A percentile compares a stretch with the other conserved stretches of the same genome.
These are phyloP conservation scores for Steinernema carpocapsae DNA, from an alignment of 2,888 invertebrate genomes.

Conservation along the genomic window DNA sequence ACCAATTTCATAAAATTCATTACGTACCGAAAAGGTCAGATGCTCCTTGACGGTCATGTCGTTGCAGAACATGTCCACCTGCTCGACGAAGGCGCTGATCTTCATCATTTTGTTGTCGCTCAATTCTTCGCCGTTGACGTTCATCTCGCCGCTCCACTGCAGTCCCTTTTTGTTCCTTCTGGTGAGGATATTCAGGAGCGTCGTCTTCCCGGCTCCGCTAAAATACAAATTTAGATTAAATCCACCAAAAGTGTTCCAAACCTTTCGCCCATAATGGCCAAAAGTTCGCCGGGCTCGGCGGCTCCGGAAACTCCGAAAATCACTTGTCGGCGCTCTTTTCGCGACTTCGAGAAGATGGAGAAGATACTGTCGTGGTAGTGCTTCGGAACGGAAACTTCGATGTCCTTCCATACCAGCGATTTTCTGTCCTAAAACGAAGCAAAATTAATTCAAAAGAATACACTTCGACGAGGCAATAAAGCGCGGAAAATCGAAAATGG, in stretches of 20 bases:
- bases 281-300: constrained; percentile 55
- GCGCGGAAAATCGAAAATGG: background rate
- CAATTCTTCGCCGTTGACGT: constrained; percentile 54
- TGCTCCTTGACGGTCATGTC: constrained; percentile 86
- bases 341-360: constrained; percentile 3
- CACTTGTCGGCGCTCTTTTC: constrained; percentile 1
- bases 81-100: constrained; percentile 86
- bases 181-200: constrained; percentile 83
- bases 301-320: constrained; percentile 50
- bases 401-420: constrained; percentile 45
- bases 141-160: constrained; percentile 54
- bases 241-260: constrained; percentile 28
- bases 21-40: constrained; percentile 79
- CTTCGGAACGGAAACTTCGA: constrained; percentile 50
- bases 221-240: background rate
- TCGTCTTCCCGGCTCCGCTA: constrained; percentile 89
- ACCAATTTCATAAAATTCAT: background rate
- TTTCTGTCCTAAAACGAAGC: constrained; percentile 24
- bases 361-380: constrained; percentile 11
- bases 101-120: constrained; percentile 71
- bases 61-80: constrained; percentile 86
- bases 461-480: background rate
- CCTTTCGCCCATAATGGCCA: constrained; percentile 57
- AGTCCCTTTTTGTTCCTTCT: constrained; percentile 72
- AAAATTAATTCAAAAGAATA: too few relatives aligned